These are phyloP conservation scores for Gymnothorax javanicus DNA, from an alignment of 2,797 vertebrate genomes.

Conservation along the genomic window DNA sequence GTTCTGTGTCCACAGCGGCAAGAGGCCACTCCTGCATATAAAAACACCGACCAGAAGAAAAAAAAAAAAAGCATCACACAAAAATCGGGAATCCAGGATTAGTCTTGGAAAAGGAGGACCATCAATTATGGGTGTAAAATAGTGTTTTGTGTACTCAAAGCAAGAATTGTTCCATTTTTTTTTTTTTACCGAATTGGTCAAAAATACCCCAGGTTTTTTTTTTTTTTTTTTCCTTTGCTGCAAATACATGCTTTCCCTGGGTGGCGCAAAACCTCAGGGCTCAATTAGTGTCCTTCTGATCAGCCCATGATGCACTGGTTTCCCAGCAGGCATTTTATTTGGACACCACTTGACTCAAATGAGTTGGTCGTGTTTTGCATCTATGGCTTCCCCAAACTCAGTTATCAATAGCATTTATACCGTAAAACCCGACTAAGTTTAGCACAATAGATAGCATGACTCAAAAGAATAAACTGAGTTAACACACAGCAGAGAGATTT, in stretches of 20 bases:
- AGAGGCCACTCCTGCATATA: constrained; percentile 24
- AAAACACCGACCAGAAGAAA: constrained; percentile 8
- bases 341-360: constrained; percentile 53
- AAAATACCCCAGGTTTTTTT: constrained; percentile 35
- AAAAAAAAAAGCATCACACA: background rate
- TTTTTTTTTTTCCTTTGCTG: constrained; percentile 36
- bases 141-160: constrained; percentile 37
- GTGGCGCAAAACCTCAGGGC: constrained; percentile 44
- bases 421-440: background rate
- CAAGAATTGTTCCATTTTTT: constrained; percentile 5
- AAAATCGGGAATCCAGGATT: constrained; percentile 12
- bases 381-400: too few species aligned
- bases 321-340: constrained; percentile 51
- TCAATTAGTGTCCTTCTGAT: constrained; percentile 65
- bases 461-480: background rate
- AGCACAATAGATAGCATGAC: background rate
- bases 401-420: too few species aligned
- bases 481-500: background rate
- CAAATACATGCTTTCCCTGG: constrained; percentile 36
- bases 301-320: constrained; percentile 55
- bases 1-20: constrained; percentile 24
- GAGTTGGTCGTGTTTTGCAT: constrained; percentile 47
- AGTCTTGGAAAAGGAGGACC: constrained; percentile 18
- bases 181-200: constrained; percentile 5
- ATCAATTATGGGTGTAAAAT: constrained; percentile 27